These are phyloP conservation scores for Chlorodrepanis virens DNA, from an alignment of 2,113 vertebrate genomes.

Conservation along the genomic window DNA sequence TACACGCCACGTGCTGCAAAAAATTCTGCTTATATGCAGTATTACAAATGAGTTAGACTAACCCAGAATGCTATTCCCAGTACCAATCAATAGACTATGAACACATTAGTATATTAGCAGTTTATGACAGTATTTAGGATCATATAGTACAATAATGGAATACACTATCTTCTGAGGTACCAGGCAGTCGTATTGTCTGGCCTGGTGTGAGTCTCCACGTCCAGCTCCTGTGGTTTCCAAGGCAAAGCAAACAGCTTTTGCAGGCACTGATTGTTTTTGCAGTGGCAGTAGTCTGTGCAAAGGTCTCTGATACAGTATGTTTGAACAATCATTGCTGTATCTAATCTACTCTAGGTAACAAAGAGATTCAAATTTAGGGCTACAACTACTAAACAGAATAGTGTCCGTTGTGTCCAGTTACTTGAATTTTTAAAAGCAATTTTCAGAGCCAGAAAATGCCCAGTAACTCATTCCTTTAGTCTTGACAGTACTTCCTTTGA, in stretches of 20 bases:
- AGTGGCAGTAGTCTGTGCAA: conserved; percentile 24
- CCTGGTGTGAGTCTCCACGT: neutral
- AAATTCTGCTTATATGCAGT: conserved; percentile 37
- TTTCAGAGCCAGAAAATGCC: neutral
- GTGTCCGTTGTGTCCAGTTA: neutral
- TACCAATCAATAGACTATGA: conserved; percentile 55
- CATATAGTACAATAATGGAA: conserved; percentile 44
- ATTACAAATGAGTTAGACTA: conserved; percentile 28
- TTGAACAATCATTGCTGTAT: conserved; percentile 49
- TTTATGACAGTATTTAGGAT: conserved; percentile 62
- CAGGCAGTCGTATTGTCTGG: neutral
- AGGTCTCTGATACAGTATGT: conserved; percentile 53
- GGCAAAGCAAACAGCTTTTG: conserved; percentile 44
- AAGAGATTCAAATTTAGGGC: conserved; percentile 38
- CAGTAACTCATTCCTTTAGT: neutral
- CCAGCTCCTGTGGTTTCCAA: conserved; percentile 6
- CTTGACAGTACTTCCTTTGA: neutral
- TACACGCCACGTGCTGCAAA: neutral
- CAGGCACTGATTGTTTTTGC: conserved; percentile 23
- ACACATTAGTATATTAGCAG: conserved; percentile 62
- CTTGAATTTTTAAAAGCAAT: neutral
- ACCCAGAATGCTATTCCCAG: conserved; percentile 22
- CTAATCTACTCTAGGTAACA: conserved; percentile 37
- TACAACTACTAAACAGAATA: neutral
- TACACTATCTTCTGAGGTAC: neutral